A percentile compares a stretch with the other conserved stretches of the same genome.
Evolutionary conservation across 2,797 vertebrate species (phyloP).

Genomic region (Fundulus diaphanus): DNA sequence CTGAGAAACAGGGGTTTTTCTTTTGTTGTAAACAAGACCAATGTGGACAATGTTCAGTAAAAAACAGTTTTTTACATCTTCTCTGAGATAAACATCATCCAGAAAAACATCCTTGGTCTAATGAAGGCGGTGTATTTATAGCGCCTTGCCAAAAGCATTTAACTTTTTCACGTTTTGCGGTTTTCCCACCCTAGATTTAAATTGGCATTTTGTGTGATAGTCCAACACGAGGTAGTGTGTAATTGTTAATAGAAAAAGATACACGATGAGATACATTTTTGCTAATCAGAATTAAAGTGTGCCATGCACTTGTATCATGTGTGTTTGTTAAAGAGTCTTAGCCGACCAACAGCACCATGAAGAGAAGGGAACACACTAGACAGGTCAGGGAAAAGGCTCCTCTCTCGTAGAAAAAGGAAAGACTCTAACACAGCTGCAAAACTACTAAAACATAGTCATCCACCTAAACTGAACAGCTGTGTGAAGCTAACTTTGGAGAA

Average conservation of each 20-base stretch:
- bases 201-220: too few relatives aligned
- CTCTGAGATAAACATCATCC: not conserved
- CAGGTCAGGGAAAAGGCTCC: too few relatives aligned
- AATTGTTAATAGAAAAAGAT: too few relatives aligned
- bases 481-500: too few relatives aligned
- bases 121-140: not conserved
- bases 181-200: not conserved
- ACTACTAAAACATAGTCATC: not conserved
- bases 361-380: too few relatives aligned
- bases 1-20: not conserved
- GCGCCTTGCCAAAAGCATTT: not conserved
- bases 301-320: not conserved
- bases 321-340: not conserved
- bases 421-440: not conserved
- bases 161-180: not conserved
- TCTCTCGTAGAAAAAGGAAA: not conserved
- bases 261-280: too few relatives aligned
- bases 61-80: not conserved
- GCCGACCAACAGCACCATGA: too few relatives aligned
- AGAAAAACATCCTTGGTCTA: not conserved
- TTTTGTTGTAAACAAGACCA: not conserved
- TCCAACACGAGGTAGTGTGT: too few relatives aligned
- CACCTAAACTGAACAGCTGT: not conserved
- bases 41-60: not conserved
- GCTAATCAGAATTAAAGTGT: too few relatives aligned